These are phyloP conservation scores for Myotis myotis DNA, from an alignment of 2,797 vertebrate species.

Conservation along the genomic window DNA sequence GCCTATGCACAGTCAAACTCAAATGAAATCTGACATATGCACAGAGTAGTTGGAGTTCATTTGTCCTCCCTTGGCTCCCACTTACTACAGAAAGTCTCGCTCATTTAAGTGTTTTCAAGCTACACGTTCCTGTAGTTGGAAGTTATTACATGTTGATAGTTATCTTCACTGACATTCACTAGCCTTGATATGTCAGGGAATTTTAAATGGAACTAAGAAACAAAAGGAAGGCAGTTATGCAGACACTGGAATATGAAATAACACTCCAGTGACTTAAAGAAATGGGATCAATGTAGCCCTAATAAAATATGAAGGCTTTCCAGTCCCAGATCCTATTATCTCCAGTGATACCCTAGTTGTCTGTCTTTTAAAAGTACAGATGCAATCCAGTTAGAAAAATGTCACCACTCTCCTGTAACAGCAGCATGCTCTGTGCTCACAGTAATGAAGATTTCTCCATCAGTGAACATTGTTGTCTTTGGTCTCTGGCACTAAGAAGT, in stretches of 20 bases:
- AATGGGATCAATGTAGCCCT: constrained; percentile 40
- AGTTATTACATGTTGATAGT: constrained; percentile 78
- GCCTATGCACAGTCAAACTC: constrained; percentile 53
- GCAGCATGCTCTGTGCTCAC: not conserved
- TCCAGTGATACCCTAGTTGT: constrained; percentile 61
- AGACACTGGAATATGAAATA: constrained; percentile 71
- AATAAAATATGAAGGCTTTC: constrained; percentile 75
- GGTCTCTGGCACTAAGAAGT: not conserved
- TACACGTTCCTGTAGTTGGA: constrained; percentile 63
- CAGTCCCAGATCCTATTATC: constrained; percentile 74
- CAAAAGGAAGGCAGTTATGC: constrained; percentile 68
- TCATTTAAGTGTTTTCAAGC: constrained; percentile 66
- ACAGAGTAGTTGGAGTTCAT: constrained; percentile 68
- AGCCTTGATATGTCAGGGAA: constrained; percentile 76
- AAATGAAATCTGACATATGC: constrained; percentile 79
- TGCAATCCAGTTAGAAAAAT: constrained; percentile 74
- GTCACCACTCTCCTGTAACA: constrained; percentile 8
- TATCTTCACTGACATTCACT: constrained; percentile 76
- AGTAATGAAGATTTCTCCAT: constrained; percentile 54
- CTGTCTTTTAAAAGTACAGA: constrained; percentile 70
- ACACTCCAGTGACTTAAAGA: constrained; percentile 70
- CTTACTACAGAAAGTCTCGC: constrained; percentile 64
- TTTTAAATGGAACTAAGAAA: constrained; percentile 75
- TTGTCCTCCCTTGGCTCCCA: constrained; percentile 64
- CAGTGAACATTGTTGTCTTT: constrained; percentile 23